Percentiles rank a stretch among this genome's conserved stretches.
Conservation (phyloP, 2,797 vertebrate species). For the Lutjanus campechanus region DNA sequence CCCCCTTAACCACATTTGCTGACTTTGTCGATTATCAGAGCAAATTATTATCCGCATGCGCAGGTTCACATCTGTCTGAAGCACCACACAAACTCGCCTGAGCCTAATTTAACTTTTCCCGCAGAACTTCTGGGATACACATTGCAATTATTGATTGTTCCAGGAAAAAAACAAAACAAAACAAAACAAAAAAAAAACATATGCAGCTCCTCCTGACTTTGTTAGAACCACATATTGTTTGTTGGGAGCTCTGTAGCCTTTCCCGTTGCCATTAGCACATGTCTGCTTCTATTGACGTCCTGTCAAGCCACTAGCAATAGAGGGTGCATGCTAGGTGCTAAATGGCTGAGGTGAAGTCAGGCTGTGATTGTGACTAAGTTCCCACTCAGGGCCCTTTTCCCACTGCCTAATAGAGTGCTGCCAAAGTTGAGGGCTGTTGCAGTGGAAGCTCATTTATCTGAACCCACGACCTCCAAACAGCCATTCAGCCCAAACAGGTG, state of each 20-base stretch:
- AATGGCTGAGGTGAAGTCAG: constrained; percentile 62
- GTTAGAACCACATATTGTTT: constrained; percentile 42
- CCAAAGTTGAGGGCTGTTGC: constrained; percentile 69
- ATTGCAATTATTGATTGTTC: constrained; percentile 58
- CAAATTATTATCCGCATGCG: constrained; percentile 32
- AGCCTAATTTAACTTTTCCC: constrained; percentile 39
- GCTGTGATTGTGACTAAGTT: constrained; percentile 60
- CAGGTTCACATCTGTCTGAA: constrained; percentile 18
- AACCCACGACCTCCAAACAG: constrained; percentile 30
- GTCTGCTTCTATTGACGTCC: constrained; percentile 70
- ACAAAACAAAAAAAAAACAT: not conserved
- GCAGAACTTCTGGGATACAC: constrained; percentile 26
- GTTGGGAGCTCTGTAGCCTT: constrained; percentile 57
- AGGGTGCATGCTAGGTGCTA: constrained; percentile 55
- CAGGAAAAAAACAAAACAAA: not conserved
- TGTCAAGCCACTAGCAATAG: constrained; percentile 63
- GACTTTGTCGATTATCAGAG: constrained; percentile 23
- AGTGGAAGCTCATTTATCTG: constrained; percentile 54
- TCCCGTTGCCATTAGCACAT: constrained; percentile 69
- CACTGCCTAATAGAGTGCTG: constrained; percentile 69
- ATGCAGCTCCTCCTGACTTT: constrained; percentile 19
- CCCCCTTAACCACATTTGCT: not conserved
- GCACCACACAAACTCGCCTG: constrained; percentile 11
- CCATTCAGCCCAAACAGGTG: constrained; percentile 7
- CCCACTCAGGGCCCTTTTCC: constrained; percentile 60